Conservation (phyloP, 2,113 vertebrate genomes). For the Corythoichthys intestinalis region DNA sequence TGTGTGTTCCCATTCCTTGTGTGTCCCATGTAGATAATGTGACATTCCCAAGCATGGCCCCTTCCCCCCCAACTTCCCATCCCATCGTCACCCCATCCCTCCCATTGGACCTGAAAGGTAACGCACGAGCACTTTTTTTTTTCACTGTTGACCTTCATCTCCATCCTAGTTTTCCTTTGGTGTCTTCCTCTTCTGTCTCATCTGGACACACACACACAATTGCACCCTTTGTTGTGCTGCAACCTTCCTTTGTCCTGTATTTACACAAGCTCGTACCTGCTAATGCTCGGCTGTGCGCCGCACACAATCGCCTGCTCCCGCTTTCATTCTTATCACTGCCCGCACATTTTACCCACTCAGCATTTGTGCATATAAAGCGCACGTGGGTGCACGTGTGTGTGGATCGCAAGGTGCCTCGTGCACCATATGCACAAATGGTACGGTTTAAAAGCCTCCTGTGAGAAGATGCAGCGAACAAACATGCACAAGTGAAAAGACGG, state of each 20-base stretch:
- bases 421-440: constrained; percentile 32
- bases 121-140: constrained; percentile 27
- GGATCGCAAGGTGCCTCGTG: constrained; percentile 23
- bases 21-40: constrained; percentile 71
- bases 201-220: constrained; percentile 22
- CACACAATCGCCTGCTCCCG: constrained; percentile 29
- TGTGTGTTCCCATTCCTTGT: constrained; percentile 58
- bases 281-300: constrained; percentile 27
- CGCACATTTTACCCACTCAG: constrained; percentile 49
- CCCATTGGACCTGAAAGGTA: constrained; percentile 54
- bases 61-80: constrained; percentile 56
- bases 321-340: constrained; percentile 43
- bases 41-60: constrained; percentile 60
- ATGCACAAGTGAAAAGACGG: neutral
- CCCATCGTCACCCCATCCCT: constrained; percentile 48
- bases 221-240: constrained; percentile 17
- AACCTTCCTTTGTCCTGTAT: constrained; percentile 49
- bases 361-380: constrained; percentile 24
- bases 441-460: constrained; percentile 23
- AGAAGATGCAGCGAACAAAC: constrained; percentile 21
- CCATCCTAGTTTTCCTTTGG: constrained; percentile 31
- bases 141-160: constrained; percentile 13
- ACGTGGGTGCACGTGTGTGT: constrained; percentile 13
- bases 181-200: constrained; percentile 37
- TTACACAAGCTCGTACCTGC: constrained; percentile 28